Conservation (phyloP, 2,888 invertebrate species). For the Drosophila silvestris region DNA sequence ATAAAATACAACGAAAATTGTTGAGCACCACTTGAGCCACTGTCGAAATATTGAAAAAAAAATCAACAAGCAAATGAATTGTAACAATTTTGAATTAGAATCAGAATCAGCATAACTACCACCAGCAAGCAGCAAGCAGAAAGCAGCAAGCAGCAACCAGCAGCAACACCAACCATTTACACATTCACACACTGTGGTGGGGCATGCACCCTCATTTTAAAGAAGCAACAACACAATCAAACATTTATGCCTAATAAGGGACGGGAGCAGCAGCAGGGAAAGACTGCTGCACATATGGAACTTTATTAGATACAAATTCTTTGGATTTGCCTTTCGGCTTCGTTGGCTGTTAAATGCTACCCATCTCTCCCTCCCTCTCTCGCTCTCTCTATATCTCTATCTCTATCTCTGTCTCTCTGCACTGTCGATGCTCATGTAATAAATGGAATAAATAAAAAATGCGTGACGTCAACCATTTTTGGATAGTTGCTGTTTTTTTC, state of each 20-base stretch:
- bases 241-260: constrained; percentile 72
- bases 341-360: constrained; percentile 30
- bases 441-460: constrained; percentile 12
- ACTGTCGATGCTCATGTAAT: constrained; percentile 62
- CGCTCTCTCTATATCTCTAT: background rate
- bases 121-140: constrained; percentile 33
- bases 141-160: constrained; percentile 11
- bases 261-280: constrained; percentile 6
- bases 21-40: constrained; percentile 55
- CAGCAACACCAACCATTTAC: constrained; percentile 35
- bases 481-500: constrained; percentile 61
- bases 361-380: background rate
- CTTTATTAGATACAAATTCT: constrained; percentile 79
- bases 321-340: constrained; percentile 52
- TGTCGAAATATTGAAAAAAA: constrained; percentile 25
- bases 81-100: constrained; percentile 47
- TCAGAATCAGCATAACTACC: constrained; percentile 52
- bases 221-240: constrained; percentile 65
- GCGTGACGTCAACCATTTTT: constrained; percentile 82
- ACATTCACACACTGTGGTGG: constrained; percentile 36
- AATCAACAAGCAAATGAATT: constrained; percentile 58
- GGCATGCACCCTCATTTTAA: constrained; percentile 58
- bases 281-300: constrained; percentile 68
- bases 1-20: constrained; percentile 34
- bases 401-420: background rate